phyloP scores from a whole-genome alignment of 2,888 invertebrate species.

The Eupithecia vulgata region DNA sequence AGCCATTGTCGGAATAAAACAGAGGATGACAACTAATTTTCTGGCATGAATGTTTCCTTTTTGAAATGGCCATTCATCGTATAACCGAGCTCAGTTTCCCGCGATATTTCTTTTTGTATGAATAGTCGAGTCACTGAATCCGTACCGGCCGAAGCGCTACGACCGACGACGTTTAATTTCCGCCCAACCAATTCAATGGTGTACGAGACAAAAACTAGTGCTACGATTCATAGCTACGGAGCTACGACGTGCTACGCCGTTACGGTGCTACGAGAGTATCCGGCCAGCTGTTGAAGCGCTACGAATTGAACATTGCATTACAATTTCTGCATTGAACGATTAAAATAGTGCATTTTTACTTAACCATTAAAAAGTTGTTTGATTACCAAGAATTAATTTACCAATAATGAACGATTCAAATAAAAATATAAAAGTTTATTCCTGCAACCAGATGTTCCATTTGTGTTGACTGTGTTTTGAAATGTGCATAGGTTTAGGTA shows the following conservation, averaged over 20 bases:
- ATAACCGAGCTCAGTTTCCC: constrained; percentile 5
- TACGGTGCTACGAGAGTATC: constrained; percentile 21
- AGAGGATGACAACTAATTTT: constrained; percentile 15
- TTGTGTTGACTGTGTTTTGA: background rate
- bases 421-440: background rate
- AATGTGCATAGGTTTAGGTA: background rate
- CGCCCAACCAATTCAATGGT: constrained; percentile 32
- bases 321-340: background rate
- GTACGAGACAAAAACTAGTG: constrained; percentile 28
- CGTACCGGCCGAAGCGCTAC: constrained; percentile 11
- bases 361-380: background rate
- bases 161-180: constrained; percentile 35
- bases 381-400: background rate
- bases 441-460: background rate
- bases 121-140: constrained; percentile 22
- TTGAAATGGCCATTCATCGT: constrained; percentile 13
- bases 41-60: constrained; percentile 13
- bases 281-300: constrained; percentile 10
- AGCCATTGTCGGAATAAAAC: constrained; percentile 9
- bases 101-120: constrained; percentile 13
- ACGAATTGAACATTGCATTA: background rate
- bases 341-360: background rate
- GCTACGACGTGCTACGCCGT: constrained; percentile 14
- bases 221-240: constrained; percentile 21
- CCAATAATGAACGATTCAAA: background rate